These are phyloP conservation scores for Dusona sp. DNA, from an alignment of 2,888 invertebrate species.

Conservation along the genomic window DNA sequence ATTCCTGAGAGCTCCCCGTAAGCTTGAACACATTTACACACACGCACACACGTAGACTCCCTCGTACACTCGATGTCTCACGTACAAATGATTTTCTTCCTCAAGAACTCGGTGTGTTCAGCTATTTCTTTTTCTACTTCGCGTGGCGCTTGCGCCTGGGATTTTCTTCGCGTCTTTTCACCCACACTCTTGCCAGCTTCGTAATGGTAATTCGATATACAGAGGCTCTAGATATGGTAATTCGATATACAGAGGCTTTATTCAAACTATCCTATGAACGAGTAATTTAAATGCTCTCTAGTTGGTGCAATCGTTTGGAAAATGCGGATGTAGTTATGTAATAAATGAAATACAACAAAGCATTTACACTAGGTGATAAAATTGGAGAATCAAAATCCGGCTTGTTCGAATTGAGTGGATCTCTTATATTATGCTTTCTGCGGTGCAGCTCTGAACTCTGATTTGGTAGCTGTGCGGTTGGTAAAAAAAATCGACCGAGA, in stretches of 20 bases:
- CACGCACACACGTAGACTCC: slow-evolving; percentile 31
- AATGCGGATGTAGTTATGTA: background rate
- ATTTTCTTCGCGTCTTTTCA: slow-evolving; percentile 39
- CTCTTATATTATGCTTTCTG: background rate
- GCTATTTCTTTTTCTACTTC: slow-evolving; percentile 46
- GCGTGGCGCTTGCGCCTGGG: slow-evolving; percentile 56
- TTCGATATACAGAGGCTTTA: slow-evolving; percentile 30
- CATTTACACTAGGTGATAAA: background rate
- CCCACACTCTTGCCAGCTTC: slow-evolving; percentile 29
- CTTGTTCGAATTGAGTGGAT: background rate
- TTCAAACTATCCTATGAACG: background rate
- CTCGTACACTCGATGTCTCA: slow-evolving; percentile 42
- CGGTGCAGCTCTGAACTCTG: background rate
- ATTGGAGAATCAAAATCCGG: background rate
- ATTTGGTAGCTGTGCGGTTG: background rate
- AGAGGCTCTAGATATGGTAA: background rate
- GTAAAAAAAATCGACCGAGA: background rate
- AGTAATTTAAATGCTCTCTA: background rate
- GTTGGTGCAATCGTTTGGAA: background rate
- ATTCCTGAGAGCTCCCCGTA: slow-evolving; percentile 79
- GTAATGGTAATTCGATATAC: slow-evolving; percentile 66
- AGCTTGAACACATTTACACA: slow-evolving; percentile 59
- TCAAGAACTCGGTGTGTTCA: slow-evolving; percentile 52
- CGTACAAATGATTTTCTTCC: slow-evolving; percentile 66
- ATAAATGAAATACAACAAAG: background rate